phyloP scores from a whole-genome alignment of 2,797 vertebrate species.

The Miichthys miiuy region DNA sequence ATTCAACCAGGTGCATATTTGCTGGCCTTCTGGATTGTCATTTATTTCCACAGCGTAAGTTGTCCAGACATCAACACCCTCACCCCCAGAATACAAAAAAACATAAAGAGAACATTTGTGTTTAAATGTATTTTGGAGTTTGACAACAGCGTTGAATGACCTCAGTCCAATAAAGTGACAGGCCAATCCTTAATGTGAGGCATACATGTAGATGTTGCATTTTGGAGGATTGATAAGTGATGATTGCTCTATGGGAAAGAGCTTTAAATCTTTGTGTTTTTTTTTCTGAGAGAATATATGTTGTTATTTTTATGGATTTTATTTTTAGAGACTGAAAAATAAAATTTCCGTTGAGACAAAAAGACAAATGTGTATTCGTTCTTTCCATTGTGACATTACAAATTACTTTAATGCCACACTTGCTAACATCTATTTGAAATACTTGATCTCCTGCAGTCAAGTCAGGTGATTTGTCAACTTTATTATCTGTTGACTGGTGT shows the following conservation, averaged over 20 bases:
- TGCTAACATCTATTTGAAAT: not conserved
- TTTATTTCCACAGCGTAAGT: slow-evolving; percentile 1
- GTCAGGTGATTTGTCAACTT: slow-evolving; percentile 1
- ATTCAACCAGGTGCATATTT: not conserved
- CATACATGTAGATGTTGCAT: slow-evolving; percentile 35
- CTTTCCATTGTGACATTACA: slow-evolving; percentile 1
- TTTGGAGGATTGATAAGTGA: slow-evolving; percentile 10
- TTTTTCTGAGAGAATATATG: slow-evolving; percentile 54
- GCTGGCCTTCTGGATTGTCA: slow-evolving; percentile 28
- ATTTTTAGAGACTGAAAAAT: slow-evolving; percentile 73
- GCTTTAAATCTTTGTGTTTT: slow-evolving; percentile 62
- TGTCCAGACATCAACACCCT: slow-evolving; percentile 3
- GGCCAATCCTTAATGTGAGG: slow-evolving; percentile 4
- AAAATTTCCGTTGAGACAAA: slow-evolving; percentile 66
- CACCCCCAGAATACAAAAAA: not conserved
- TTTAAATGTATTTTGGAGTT: slow-evolving; percentile 27
- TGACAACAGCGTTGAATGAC: slow-evolving; percentile 23
- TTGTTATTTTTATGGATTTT: slow-evolving; percentile 76
- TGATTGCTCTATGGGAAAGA: slow-evolving; percentile 56
- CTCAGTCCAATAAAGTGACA: slow-evolving; percentile 22
- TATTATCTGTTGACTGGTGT: too few relatives aligned
- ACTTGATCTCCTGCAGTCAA: not conserved
- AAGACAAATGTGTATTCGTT: slow-evolving; percentile 22
- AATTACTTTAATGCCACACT: not conserved
- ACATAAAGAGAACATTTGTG: not conserved